These are phyloP conservation scores for Semicossyphus pulcher DNA, from an alignment of 2,113 vertebrate genomes.

Conservation along the genomic window DNA sequence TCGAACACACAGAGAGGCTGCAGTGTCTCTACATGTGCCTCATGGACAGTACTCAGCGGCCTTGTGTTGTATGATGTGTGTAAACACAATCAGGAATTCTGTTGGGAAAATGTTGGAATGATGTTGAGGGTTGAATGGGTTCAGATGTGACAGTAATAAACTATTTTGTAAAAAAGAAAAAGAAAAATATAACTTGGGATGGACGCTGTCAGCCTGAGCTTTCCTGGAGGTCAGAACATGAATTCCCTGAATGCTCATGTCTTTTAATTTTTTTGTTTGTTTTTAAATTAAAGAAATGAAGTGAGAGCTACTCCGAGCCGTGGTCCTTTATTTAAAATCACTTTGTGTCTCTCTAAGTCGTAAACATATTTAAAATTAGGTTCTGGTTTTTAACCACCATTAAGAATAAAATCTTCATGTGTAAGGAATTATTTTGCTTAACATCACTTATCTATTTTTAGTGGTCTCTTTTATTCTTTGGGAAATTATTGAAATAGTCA, in stretches of 20 bases:
- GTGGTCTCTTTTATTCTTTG: neutral
- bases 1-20: constrained; percentile 13
- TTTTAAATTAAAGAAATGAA: constrained; percentile 72
- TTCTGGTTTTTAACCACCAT: too few relatives aligned
- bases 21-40: constrained; percentile 12
- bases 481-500: neutral
- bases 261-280: constrained; percentile 64
- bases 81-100: constrained; percentile 20
- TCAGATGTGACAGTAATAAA: constrained; percentile 30
- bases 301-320: constrained; percentile 45
- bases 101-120: constrained; percentile 23
- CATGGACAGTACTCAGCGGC: constrained; percentile 28
- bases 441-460: too few relatives aligned
- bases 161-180: constrained; percentile 71
- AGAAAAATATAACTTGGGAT: constrained; percentile 48
- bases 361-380: neutral
- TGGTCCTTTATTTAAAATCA: constrained; percentile 54
- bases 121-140: constrained; percentile 39
- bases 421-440: too few relatives aligned
- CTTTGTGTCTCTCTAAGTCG: neutral
- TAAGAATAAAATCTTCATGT: too few relatives aligned
- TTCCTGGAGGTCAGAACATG: constrained; percentile 36
- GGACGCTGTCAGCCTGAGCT: constrained; percentile 75
- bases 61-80: constrained; percentile 11
- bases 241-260: constrained; percentile 75